phyloP scores from a whole-genome alignment of 2,888 invertebrate genomes.

The Oscheius sp. region DNA sequence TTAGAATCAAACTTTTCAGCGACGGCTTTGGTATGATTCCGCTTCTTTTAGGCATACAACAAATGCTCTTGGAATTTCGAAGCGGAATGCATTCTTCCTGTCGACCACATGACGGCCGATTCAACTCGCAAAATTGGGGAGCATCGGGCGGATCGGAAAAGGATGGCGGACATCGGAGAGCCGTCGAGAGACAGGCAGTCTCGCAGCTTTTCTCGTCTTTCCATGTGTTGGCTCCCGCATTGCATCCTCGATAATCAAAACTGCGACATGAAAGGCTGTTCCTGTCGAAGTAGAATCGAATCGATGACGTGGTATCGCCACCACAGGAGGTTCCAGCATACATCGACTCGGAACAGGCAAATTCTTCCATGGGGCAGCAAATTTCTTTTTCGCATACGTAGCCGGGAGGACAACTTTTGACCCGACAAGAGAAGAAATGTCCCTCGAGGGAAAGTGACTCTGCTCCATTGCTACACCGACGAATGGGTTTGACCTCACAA shows the following conservation, averaged over 20 bases:
- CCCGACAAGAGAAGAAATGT: constrained; percentile 24
- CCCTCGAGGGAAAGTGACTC: constrained; percentile 43
- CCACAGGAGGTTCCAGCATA: constrained; percentile 41
- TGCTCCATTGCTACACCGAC: constrained; percentile 36
- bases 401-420: constrained; percentile 40
- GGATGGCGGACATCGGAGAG: constrained; percentile 56
- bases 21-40: constrained; percentile 26
- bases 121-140: constrained; percentile 57
- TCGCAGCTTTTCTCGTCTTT: constrained; percentile 43
- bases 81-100: constrained; percentile 28
- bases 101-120: constrained; percentile 50
- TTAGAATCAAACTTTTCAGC: constrained; percentile 44
- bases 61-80: constrained; percentile 37
- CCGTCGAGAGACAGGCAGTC: constrained; percentile 37
- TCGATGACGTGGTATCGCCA: background rate
- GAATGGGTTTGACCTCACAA: constrained; percentile 19
- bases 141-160: constrained; percentile 55
- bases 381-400: constrained; percentile 39
- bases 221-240: constrained; percentile 55
- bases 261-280: constrained; percentile 46
- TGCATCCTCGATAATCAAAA: constrained; percentile 45
- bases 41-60: constrained; percentile 33
- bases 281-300: constrained; percentile 53
- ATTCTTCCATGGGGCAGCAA: constrained; percentile 41
- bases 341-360: constrained; percentile 38